Percentiles rank a stretch among this genome's conserved stretches.
Conservation (phyloP, 2,113 vertebrate species). For the Amia ocellicauda region DNA sequence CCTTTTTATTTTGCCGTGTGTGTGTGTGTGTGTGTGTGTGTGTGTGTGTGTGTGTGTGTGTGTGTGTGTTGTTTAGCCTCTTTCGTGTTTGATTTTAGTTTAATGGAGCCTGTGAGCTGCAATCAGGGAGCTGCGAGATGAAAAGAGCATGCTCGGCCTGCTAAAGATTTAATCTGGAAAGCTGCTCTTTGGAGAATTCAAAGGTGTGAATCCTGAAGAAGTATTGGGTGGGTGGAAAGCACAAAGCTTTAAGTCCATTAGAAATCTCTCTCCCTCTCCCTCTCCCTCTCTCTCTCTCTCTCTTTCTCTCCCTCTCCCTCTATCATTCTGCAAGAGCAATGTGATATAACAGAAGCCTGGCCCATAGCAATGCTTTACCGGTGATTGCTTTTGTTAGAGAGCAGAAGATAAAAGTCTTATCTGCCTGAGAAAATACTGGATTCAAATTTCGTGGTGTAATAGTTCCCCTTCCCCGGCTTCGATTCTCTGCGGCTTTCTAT, state of each 20-base stretch:
- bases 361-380: conserved; percentile 10
- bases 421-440: conserved; percentile 6
- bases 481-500: too few relatives aligned
- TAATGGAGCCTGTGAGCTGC: conserved; percentile 40
- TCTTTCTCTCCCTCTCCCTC: background rate
- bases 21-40: conserved; percentile 8
- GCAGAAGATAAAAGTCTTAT: conserved; percentile 14
- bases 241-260: conserved; percentile 20
- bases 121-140: conserved; percentile 27
- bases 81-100: conserved; percentile 37
- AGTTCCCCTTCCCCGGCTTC: too few relatives aligned
- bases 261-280: background rate
- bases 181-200: conserved; percentile 28
- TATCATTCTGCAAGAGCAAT: conserved; percentile 6
- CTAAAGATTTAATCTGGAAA: conserved; percentile 34
- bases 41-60: conserved; percentile 5
- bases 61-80: conserved; percentile 35
- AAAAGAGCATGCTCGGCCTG: conserved; percentile 37
- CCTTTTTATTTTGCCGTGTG: conserved; percentile 26
- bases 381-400: conserved; percentile 20
- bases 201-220: conserved; percentile 28
- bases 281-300: background rate
- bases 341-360: conserved; percentile 13
- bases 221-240: conserved; percentile 13
- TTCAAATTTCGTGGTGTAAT: too few relatives aligned